phyloP scores from a whole-genome alignment of 2,113 vertebrate genomes.

The Tachysurus fulvidraco region DNA sequence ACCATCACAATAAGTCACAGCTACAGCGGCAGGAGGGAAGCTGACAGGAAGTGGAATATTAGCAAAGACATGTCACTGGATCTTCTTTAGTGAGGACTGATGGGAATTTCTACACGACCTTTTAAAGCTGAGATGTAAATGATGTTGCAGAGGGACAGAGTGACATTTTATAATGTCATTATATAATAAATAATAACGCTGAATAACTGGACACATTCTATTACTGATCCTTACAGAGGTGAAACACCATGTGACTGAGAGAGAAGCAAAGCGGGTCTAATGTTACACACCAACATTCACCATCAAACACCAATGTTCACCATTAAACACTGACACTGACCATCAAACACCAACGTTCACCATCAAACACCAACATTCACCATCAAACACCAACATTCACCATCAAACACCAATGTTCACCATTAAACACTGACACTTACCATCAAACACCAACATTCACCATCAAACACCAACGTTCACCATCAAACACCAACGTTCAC shows the following conservation, averaged over 20 bases:
- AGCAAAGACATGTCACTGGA: not conserved
- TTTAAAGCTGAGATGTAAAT: not conserved
- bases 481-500: not conserved
- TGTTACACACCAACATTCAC: no score
- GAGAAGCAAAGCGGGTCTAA: not conserved
- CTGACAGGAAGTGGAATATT: constrained; percentile 21
- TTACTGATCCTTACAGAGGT: not conserved
- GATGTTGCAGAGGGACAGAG: not conserved
- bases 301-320: not conserved
- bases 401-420: no score
- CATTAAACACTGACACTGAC: not conserved
- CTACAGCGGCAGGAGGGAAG: not conserved
- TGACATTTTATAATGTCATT: not conserved
- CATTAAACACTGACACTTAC: not conserved
- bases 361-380: not conserved
- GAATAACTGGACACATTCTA: not conserved
- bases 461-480: not conserved
- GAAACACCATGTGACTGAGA: not conserved
- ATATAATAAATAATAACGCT: not conserved
- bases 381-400: not conserved
- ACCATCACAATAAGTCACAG: constrained; percentile 14
- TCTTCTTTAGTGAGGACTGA: constrained; percentile 10
- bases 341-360: not conserved
- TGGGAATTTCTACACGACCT: not conserved
- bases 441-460: not conserved